Base-by-base conservation (phyloP, 2,797 vertebrate genomes). In the Todus mexicanus region DNA sequence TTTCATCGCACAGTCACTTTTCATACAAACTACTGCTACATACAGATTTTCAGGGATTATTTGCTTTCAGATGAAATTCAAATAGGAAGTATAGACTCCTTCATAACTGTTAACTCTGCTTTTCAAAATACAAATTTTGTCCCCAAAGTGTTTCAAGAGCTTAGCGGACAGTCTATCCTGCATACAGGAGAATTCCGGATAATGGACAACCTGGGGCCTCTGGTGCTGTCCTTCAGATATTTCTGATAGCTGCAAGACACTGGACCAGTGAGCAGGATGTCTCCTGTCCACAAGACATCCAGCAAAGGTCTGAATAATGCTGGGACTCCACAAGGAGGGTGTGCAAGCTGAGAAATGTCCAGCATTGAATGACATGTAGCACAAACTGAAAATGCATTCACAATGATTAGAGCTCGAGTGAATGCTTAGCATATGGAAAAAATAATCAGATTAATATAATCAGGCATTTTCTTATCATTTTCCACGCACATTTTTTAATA, bases 361-460 rank as follows among this genome's bases (percentile, higher is more conserved):
- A 65, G 72, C 61, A 73, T 0, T 60, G 56, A 93, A 73, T 15
- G 57, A 76, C 72, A 42, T 54, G 51, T 3, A 74, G 25, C n/a
- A 83, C 60, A 68, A 89, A 79, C 6, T 70, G 64, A 63, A 90
- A 92, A 71, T 64, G 19, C 68, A 90, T 71, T 89, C 57, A 25
- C 56, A 82, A 68, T 72, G n/a, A 73, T 73, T 87, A 53, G 29
- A 31, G 37, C 48, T 89, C 0, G 0, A 94, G 25, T 50, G 69
- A 60, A 74, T 77, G 79, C 57, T 83, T 91, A 93, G 75, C 89
- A 61, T 63, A 73, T 54, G 65, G 89, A 87, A 89, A 87, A 94
- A 92, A 80, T 57, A 84, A 90, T 89, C 50, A 89, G 53, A 61
- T 91, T 89, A 87, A 95, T 89, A 94, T 61, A 87, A 89, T 91